phyloP scores from a whole-genome alignment of 2,113 vertebrate genomes.

The Mormyrus lacerda region DNA sequence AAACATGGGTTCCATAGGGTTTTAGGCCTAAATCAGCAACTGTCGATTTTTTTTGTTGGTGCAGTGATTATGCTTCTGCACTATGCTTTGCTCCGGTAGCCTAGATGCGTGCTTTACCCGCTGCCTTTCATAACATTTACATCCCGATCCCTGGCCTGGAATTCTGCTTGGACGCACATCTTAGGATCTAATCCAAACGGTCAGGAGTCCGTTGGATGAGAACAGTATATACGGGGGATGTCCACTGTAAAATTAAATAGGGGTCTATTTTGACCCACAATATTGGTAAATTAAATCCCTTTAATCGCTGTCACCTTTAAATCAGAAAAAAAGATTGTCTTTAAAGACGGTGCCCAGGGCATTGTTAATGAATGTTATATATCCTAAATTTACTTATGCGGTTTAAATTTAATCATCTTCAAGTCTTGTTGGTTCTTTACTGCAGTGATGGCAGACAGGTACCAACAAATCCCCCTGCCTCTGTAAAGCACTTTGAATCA shows the following conservation, averaged over 20 bases:
- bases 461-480: not conserved
- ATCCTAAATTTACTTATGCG: not conserved
- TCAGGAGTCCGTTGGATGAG: not conserved
- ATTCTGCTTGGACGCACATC: not conserved
- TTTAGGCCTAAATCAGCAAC: not conserved
- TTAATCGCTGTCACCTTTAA: not conserved
- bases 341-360: not conserved
- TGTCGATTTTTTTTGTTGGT: not conserved
- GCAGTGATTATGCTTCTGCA: not conserved
- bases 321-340: not conserved
- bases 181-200: not conserved
- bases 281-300: not conserved
- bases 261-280: not conserved
- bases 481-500: not conserved
- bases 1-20: not conserved
- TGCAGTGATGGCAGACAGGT: not conserved
- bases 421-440: not conserved
- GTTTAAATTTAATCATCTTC: not conserved
- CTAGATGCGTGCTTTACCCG: not conserved
- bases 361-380: not conserved
- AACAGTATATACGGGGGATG: not conserved
- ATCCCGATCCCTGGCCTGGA: not conserved
- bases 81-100: not conserved
- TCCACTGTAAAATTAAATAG: not conserved
- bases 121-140: not conserved